Base-by-base conservation (phyloP, 2,797 vertebrate species). In the Lophotriccus pileatus region DNA sequence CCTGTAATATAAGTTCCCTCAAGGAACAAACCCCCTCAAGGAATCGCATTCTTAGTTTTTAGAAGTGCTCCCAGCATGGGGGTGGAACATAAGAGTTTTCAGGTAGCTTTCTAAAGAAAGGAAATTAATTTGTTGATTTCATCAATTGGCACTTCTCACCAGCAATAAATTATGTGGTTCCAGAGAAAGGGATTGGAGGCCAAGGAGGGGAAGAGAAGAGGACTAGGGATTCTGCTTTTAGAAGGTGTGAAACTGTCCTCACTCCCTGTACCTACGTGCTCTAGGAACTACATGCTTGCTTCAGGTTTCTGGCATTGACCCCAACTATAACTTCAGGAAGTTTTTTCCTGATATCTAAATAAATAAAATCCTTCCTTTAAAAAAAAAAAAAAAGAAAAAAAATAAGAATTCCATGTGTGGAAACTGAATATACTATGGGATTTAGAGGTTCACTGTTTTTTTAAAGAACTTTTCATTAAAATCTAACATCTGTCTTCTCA, bases 111-210 rank as follows among this genome's bases (percentile, higher is more conserved):
- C 70, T 91, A 59, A 84, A 55, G 86, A 88, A 73, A 84, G 47
- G 86, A 76, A 90, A 94, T 93, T 63, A 91, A 87, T 70, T 90
- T 68, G 52, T 91, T 94, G 83, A 79, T 84, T 47, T 92, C 95
- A 95, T 94, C 77, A 76, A 0, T 18, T 95, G 91, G 83, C 89
- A 58, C 73, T 84, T 70, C 60, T 67, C 70, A 73, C 41, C 16
- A 59, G 62, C 76, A 86, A 27, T 94, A 81, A 91, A 88, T 94
- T 81, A 67, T 21, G 8, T 59, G 25, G 32, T 85, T 89, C 16
- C 39, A 84, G 67, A 63, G 85, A 37, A 39, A 66, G 21, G 23
- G 20, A 89, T 62, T 18, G 27, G 43, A 86, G 55, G 58, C 79
- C 64, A 62, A 28, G 24, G 18, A 89, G 49, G 10, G 41, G 53